Percentiles rank a stretch among this genome's conserved stretches.
phyloP scores from a whole-genome alignment of 2,113 vertebrate genomes.

The Chaetodon trifascialis region DNA sequence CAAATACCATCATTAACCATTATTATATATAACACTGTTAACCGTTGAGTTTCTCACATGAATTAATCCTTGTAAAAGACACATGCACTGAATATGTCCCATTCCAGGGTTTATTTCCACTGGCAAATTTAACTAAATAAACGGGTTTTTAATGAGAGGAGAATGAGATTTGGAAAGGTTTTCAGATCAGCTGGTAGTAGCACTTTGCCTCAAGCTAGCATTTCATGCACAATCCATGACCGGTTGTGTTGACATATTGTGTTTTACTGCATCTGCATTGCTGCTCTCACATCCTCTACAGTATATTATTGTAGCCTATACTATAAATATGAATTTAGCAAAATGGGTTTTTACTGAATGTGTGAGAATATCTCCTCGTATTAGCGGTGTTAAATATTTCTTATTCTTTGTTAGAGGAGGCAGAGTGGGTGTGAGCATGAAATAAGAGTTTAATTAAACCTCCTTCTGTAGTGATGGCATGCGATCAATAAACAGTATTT shows the following conservation, averaged over 20 bases:
- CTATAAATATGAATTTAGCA: slow-evolving; percentile 4
- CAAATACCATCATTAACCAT: background rate
- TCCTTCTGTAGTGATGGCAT: slow-evolving; percentile 29
- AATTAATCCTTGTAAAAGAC: background rate
- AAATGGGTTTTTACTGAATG: background rate
- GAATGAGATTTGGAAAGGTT: background rate
- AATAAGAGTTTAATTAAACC: slow-evolving; percentile 52
- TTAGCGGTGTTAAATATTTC: slow-evolving; percentile 14
- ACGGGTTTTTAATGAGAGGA: background rate
- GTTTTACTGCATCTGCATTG: background rate
- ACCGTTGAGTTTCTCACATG: slow-evolving; percentile 7
- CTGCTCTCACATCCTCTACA: background rate
- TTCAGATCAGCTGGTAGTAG: background rate
- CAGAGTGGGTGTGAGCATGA: slow-evolving; percentile 22
- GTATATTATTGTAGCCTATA: background rate
- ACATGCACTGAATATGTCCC: background rate
- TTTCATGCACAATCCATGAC: background rate
- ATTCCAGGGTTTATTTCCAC: background rate
- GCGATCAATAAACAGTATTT: slow-evolving; percentile 60
- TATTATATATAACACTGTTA: background rate
- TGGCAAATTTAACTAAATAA: background rate
- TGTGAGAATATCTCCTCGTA: background rate
- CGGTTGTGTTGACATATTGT: background rate
- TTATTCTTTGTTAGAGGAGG: slow-evolving; percentile 27
- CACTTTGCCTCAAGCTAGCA: background rate